phyloP scores from a whole-genome alignment of 1,140 invertebrate species.

The Scylla paramamosain region DNA sequence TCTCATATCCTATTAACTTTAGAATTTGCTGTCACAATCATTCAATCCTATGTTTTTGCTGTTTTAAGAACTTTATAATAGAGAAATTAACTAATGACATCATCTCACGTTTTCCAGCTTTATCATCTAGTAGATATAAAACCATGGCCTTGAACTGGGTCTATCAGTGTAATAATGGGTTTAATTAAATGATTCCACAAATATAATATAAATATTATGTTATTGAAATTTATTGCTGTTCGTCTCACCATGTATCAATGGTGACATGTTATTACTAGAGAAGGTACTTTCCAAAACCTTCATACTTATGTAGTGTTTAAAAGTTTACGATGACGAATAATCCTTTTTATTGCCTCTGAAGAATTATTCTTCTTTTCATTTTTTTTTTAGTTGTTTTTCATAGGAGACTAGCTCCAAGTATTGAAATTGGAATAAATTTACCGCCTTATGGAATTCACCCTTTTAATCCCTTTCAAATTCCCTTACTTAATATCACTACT shows the following conservation, averaged over 20 bases:
- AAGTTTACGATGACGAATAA: neutral
- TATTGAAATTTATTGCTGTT: neutral
- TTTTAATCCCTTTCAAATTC: too few species aligned
- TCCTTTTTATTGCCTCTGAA: neutral
- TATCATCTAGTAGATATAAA: constrained; percentile 30
- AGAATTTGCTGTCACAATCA: too few species aligned
- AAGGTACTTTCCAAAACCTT: neutral
- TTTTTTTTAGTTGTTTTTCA: neutral
- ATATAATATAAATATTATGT: neutral
- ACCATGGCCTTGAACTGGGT: constrained; percentile 37
- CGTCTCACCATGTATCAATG: neutral
- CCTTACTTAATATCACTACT: too few species aligned
- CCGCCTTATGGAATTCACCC: too few species aligned
- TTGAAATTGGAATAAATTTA: neutral
- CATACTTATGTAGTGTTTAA: too few species aligned
- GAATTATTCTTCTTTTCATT: neutral
- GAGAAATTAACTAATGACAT: constrained; percentile 1
- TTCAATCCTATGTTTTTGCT: too few species aligned
- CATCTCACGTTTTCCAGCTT: neutral
- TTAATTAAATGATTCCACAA: neutral
- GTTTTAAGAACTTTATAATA: too few species aligned
- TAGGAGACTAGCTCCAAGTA: too few species aligned
- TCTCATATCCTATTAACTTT: neutral
- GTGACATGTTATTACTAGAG: neutral
- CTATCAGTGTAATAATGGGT: constrained; percentile 23